A percentile compares a stretch with the other conserved stretches of the same genome.
Evolutionary conservation across 1,140 invertebrate genomes (phyloP).

Genomic region (Solenopsis invicta): DNA sequence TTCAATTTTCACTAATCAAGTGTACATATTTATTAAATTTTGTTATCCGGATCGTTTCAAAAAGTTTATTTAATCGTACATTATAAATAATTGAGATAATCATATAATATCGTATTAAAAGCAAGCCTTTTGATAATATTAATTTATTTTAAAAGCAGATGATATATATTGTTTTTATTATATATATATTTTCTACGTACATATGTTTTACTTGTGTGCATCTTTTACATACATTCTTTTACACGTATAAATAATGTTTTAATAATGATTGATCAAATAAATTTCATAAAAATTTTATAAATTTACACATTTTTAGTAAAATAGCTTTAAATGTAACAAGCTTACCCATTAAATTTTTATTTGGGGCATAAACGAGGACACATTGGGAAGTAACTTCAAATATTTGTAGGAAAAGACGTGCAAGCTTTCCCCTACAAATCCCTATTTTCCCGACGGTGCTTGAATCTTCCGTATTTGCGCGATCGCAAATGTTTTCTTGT

Average conservation of each 20-base stretch:
- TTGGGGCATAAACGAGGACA: slow-evolving; percentile 37
- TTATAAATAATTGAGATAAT: slow-evolving; percentile 35
- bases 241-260: not conserved
- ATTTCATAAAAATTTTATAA: too few relatives aligned
- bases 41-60: not conserved
- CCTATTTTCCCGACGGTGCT: slow-evolving; percentile 39
- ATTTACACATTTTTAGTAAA: slow-evolving; percentile 29
- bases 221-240: not conserved
- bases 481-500: slow-evolving; percentile 54
- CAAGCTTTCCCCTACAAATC: slow-evolving; percentile 42
- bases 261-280: too few relatives aligned
- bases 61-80: slow-evolving; percentile 9
- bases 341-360: slow-evolving; percentile 51
- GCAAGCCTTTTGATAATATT: not conserved
- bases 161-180: not conserved
- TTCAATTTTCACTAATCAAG: slow-evolving; percentile 30
- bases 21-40: not conserved
- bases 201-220: too few relatives aligned
- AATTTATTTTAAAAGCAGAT: not conserved
- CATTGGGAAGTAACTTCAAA: slow-evolving; percentile 47
- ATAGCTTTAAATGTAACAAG: slow-evolving; percentile 10
- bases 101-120: not conserved
- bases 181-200: not conserved
- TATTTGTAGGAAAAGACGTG: slow-evolving; percentile 51
- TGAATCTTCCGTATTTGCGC: slow-evolving; percentile 53